Conservation (phyloP, 2,888 invertebrate species). For the Lysandra bellargus region DNA sequence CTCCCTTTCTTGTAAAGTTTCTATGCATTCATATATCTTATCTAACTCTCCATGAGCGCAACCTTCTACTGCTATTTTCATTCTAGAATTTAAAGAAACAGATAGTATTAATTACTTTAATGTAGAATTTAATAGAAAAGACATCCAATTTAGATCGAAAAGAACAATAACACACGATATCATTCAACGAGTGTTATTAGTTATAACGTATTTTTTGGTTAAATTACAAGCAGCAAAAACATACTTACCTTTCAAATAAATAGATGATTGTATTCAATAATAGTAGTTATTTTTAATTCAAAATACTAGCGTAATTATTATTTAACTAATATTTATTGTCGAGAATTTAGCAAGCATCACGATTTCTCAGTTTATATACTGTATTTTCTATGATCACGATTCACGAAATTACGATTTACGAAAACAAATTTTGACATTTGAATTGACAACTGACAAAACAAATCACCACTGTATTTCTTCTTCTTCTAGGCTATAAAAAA, state of each 20-base stretch:
- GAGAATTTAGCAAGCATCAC: too few relatives aligned
- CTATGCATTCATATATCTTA: constrained; percentile 93
- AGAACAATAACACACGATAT: not conserved
- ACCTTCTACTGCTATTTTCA: constrained; percentile 97
- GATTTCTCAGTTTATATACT: too few relatives aligned
- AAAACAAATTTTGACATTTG: not conserved
- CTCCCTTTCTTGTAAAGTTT: constrained; percentile 86
- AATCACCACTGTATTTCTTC: too few relatives aligned
- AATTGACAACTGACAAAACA: not conserved
- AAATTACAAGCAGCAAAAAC: not conserved
- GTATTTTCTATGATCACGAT: too few relatives aligned
- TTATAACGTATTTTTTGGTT: not conserved
- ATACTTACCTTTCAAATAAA: not conserved
- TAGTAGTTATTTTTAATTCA: not conserved
- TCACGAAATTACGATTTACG: too few relatives aligned
- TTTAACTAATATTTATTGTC: too few relatives aligned
- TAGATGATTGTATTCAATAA: not conserved
- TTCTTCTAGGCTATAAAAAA: too few relatives aligned
- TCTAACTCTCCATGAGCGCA: constrained; percentile 99
- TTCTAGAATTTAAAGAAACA: constrained; percentile 51
- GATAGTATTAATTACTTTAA: not conserved
- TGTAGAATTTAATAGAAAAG: not conserved
- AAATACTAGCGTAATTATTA: not conserved
- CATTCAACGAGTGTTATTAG: not conserved
- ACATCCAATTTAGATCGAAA: not conserved